These are phyloP conservation scores for Pteria penguin DNA, from an alignment of 2,888 invertebrate species.

Conservation along the genomic window DNA sequence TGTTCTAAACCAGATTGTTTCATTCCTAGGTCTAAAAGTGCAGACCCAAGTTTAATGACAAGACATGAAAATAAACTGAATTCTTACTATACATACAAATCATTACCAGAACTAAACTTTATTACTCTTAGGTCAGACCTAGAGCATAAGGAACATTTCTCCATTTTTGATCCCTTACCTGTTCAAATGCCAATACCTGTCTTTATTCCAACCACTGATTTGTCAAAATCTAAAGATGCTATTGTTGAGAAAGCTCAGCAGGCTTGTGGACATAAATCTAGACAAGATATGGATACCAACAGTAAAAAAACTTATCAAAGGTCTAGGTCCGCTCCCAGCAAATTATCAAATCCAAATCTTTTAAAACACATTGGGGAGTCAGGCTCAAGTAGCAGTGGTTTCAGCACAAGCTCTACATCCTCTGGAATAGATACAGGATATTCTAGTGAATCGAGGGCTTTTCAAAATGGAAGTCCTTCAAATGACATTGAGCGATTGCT, in stretches of 20 bases:
- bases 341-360: conserved; percentile 22
- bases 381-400: conserved; percentile 67
- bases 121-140: conserved; percentile 39
- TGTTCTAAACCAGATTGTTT: conserved; percentile 25
- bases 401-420: conserved; percentile 67
- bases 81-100: conserved; percentile 59
- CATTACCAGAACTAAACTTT: conserved; percentile 72
- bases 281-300: conserved; percentile 11
- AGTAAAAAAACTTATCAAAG: conserved; percentile 16
- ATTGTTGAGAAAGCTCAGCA: conserved; percentile 1
- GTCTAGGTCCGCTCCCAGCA: conserved; percentile 37
- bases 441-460: conserved; percentile 56
- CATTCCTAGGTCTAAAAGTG: conserved; percentile 61
- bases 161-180: conserved; percentile 69
- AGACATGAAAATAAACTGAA: neutral
- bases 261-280: neutral
- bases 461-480: conserved; percentile 52
- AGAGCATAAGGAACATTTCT: conserved; percentile 38
- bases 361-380: conserved; percentile 46
- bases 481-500: conserved; percentile 68
- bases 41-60: conserved; percentile 37
- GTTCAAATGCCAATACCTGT: conserved; percentile 57
- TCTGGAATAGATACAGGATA: conserved; percentile 68
- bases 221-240: conserved; percentile 28
- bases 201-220: conserved; percentile 49